phyloP scores from a whole-genome alignment of 2,797 vertebrate species.

The Prionace glauca region DNA sequence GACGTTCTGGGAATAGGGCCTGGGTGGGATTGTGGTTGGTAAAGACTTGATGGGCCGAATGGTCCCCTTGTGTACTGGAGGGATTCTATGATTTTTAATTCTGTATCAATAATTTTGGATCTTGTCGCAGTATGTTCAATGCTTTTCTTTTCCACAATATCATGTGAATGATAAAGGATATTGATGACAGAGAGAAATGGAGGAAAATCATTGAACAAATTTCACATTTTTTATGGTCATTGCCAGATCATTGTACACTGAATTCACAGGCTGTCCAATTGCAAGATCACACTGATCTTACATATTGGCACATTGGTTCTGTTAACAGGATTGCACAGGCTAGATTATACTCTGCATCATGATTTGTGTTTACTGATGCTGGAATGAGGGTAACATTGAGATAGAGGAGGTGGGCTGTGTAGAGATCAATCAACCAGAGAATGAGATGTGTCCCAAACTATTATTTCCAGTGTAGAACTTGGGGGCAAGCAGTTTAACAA shows the following conservation, averaged over 20 bases:
- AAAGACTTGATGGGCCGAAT: too few relatives aligned
- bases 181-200: neutral
- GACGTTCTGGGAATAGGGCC: too few relatives aligned
- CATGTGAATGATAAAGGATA: neutral
- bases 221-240: neutral
- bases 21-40: too few relatives aligned
- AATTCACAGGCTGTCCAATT: neutral
- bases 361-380: neutral
- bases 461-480: neutral
- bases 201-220: neutral
- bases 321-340: neutral
- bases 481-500: neutral
- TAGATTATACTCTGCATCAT: neutral
- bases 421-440: neutral
- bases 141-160: neutral
- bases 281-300: neutral
- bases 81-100: neutral
- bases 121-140: neutral
- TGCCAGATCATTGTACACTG: neutral
- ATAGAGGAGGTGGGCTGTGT: neutral
- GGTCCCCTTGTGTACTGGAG: too few relatives aligned
- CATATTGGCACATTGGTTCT: neutral
- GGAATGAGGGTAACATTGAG: neutral
- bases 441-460: too few relatives aligned
- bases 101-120: neutral